Base-by-base conservation (phyloP, 1,140 invertebrate species). In the Hycleus cichorii region DNA sequence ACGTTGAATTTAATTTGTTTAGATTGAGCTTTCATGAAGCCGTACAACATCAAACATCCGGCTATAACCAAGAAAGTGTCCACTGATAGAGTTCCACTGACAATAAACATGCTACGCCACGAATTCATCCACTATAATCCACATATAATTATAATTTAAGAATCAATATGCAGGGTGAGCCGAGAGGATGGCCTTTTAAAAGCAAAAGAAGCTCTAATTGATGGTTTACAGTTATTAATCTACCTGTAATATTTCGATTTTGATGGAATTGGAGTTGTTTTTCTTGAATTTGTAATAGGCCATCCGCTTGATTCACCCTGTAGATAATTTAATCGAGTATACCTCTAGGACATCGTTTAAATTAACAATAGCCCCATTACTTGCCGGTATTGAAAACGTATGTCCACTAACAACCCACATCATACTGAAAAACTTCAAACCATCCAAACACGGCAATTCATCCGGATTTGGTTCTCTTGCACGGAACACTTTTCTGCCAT, bases 321-420 rank as follows among this genome's bases (percentile, higher is more conserved):
- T 42, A 47, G n/a, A 47, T 18, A 18, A 18, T 18, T 18, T 18
- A 18, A 18, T 18, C 18, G 18, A 18, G 18, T 8, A 42, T 49
- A 58, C 49, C 10, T n/a, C 12, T 32, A 42, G 4, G 5, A 32
- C 5, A 27, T 49, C 39, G 5, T 54, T 40, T 11, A 10, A 3
- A 25, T 59, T 59, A 4, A 39, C 9, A 8, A 12, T 11, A 3
- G 52, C 44, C 6, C 27, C 52, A 27, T 12, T 27, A 0, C 48
- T 18, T 18, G 18, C 18, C n/a, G 40, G 9, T 38, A 59, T n/a
- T 27, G 47, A 54, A 52, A 38, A 78, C 2, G 73, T 67, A 47
- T 87, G 85, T 0, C 82, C 82, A 4, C 84, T 62, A 4, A 87
- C 75, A n/a, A 87, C 79, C 84, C 85, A 86, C 40, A 78, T 69